Evolutionary conservation across 2,888 invertebrate genomes (phyloP).

Genomic region (Euzetes globulus): DNA sequence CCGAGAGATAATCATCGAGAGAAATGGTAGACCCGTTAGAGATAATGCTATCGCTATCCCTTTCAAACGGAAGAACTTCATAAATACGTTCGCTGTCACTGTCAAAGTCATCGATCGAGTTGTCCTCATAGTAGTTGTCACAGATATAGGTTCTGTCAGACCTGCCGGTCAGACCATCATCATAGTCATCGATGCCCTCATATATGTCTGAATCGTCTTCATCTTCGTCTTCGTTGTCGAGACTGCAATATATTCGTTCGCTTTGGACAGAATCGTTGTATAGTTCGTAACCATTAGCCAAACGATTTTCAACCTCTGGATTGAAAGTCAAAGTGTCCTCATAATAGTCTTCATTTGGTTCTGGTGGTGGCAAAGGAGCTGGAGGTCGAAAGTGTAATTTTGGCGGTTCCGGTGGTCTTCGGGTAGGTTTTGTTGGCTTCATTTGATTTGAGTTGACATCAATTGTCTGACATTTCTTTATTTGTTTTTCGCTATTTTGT

Average conservation of each 20-base stretch:
- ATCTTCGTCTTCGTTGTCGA: conserved; percentile 32
- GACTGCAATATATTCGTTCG: conserved; percentile 33
- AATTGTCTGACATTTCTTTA: neutral
- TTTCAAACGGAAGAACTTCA: conserved; percentile 12
- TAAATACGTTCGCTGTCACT: conserved; percentile 7
- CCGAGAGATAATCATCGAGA: neutral
- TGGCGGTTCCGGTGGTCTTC: conserved; percentile 28
- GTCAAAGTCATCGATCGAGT: conserved; percentile 18
- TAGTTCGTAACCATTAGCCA: conserved; percentile 19
- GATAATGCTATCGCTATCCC: neutral
- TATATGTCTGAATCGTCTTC: conserved; percentile 17
- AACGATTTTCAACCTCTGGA: neutral
- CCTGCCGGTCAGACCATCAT: neutral
- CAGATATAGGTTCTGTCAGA: neutral
- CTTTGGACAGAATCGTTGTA: conserved; percentile 27
- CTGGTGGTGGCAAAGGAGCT: conserved; percentile 21
- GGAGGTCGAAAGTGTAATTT: conserved; percentile 19
- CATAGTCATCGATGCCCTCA: conserved; percentile 20
- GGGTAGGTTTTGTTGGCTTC: conserved; percentile 15
- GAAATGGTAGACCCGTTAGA: neutral
- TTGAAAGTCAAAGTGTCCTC: conserved; percentile 1
- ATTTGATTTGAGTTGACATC: neutral
- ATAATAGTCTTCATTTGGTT: conserved; percentile 9
- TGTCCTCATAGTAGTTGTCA: conserved; percentile 30
- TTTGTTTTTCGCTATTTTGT: conserved; percentile 16